Conservation (phyloP, 2,113 vertebrate species). For the Eira barbara region DNA sequence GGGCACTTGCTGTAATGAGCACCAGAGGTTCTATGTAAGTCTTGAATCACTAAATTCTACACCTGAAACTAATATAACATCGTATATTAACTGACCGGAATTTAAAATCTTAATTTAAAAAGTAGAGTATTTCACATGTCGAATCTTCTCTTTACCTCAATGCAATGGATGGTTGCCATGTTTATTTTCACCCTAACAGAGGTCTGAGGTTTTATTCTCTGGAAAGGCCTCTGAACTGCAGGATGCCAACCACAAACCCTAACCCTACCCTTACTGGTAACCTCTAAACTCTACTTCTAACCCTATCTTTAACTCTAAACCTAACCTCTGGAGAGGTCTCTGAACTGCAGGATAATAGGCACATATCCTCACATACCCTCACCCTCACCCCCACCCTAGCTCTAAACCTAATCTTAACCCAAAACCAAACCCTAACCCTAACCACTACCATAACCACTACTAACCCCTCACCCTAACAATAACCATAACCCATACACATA, state of each 20-base stretch:
- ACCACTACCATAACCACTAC: too few species aligned
- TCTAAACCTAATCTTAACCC: not conserved
- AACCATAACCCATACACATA: not conserved
- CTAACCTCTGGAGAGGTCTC: not conserved
- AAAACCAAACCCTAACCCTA: not conserved
- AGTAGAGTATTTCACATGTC: not conserved
- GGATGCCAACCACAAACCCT: too few species aligned
- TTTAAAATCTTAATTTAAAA: not conserved
- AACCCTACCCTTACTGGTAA: not conserved
- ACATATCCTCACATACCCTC: not conserved
- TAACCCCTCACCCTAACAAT: too few species aligned
- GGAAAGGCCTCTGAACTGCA: not conserved
- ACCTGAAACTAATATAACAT: not conserved
- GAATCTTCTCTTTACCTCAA: not conserved
- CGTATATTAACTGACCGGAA: not conserved
- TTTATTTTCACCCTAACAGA: not conserved
- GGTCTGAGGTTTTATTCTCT: not conserved
- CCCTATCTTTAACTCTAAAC: not conserved
- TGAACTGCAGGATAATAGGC: not conserved
- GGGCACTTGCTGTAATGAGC: not conserved
- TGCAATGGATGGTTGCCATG: not conserved
- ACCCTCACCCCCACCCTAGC: not conserved
- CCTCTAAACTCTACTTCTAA: not conserved
- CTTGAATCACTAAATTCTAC: not conserved
- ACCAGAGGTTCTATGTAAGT: not conserved